Base-by-base conservation (phyloP, 2,113 vertebrate species). In the Brienomyrus longianalis region DNA sequence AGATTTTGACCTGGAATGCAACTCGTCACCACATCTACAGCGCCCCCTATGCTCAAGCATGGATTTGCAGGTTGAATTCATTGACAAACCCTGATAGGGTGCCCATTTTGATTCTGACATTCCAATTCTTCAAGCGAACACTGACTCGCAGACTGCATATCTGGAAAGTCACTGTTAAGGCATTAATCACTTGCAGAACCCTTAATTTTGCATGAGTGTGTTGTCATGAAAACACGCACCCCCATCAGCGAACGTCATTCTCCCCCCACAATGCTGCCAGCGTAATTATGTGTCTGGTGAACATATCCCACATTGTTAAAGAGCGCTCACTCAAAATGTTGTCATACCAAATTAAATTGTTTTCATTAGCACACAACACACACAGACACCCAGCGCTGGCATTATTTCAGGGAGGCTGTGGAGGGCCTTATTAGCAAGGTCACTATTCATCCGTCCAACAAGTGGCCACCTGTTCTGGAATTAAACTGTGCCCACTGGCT, bases 341-440 rank as follows among this genome's bases (percentile, higher is more conserved):
- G 27, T 86, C 23, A 86, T 51, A 86, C 50, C 23, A 52, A 86
- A 86, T 86, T 52, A 54, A 86, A 86, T 86, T 35, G 50, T 48
- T 52, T 86, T 86, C 50, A 54, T 48, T 50, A 35, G 85, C 23
- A 17, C 35, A 17, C 11, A 19, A 43, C 35, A 80, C 35, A 80
- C 15, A 80, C 31, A 39, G 74, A 43, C 74, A 80, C 17, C 17
- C 35, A 86, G 85, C 0, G 9, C 19, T 86, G 47, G 5, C 27
- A 51, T 51, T 47, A 86, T 27, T 86, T 54, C 50, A 11, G 48
- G n/a, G 9, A 51, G 48, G 23, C 45, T 15, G 50, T 19, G 15
- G 21, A 86, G 52, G 23, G 13, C 9, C 84, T 35, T 35, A 52
- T 85, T 27, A 47, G 48, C 84, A 31, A 13, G 50, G 47, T 39